Conservation (phyloP, 2,113 vertebrate species). For the Alouatta palliata region DNA sequence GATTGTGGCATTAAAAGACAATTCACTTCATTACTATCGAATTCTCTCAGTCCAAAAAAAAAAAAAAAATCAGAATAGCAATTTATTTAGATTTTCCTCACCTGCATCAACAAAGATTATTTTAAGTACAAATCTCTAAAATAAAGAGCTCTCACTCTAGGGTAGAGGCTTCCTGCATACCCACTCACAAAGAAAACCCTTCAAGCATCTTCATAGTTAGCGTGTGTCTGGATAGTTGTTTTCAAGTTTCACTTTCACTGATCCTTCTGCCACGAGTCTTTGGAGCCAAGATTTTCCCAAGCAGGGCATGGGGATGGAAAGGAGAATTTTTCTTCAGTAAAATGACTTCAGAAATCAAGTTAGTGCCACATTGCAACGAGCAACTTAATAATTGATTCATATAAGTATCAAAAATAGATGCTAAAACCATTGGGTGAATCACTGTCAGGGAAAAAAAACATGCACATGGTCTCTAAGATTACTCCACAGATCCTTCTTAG, state of each 20-base stretch:
- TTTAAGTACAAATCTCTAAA: neutral
- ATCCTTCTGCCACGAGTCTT: neutral
- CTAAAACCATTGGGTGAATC: neutral
- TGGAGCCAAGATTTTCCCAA: neutral
- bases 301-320: neutral
- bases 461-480: neutral
- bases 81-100: slow-evolving; percentile 32
- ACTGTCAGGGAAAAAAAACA: neutral
- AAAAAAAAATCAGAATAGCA: slow-evolving; percentile 33
- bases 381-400: neutral
- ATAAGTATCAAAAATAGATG: neutral
- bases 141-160: neutral
- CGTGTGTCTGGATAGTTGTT: neutral
- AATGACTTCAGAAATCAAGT: neutral
- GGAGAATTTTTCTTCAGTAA: neutral
- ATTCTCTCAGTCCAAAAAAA: neutral
- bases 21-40: neutral
- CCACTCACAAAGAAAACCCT: neutral
- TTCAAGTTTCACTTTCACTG: neutral
- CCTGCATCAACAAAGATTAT: neutral
- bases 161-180: neutral
- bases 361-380: neutral
- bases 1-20: neutral
- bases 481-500: neutral
- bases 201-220: neutral